Percentiles rank a stretch among this genome's conserved stretches.
Conservation (phyloP, 2,113 vertebrate species). For the Thunnus maccoyii region DNA sequence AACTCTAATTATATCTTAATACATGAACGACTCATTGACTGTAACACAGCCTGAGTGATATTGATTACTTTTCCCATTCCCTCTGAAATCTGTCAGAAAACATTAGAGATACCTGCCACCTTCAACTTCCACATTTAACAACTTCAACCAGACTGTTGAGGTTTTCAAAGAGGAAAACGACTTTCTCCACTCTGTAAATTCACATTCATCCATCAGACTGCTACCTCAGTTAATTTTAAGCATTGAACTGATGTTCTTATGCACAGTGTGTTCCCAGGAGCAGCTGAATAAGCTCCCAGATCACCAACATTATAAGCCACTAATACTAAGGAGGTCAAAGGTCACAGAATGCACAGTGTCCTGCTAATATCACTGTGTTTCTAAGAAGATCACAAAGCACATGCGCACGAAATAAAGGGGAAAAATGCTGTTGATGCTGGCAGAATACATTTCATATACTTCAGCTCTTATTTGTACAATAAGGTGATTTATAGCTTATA, state of each 20-base stretch:
- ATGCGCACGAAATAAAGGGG: too few relatives aligned
- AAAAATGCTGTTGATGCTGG: too few relatives aligned
- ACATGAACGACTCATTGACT: background rate
- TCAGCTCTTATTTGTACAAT: too few relatives aligned
- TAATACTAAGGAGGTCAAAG: constrained; percentile 48
- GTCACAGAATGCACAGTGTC: constrained; percentile 8
- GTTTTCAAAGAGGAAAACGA: background rate
- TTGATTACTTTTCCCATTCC: too few relatives aligned
- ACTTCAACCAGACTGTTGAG: too few relatives aligned
- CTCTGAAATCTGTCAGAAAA: too few relatives aligned
- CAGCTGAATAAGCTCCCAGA: constrained; percentile 44
- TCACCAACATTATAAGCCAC: constrained; percentile 32
- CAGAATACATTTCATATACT: too few relatives aligned
- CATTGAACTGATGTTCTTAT: constrained; percentile 20
- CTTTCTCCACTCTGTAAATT: background rate
- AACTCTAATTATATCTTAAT: too few relatives aligned
- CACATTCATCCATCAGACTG: background rate
- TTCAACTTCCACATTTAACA: too few relatives aligned
- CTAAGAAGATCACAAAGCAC: background rate
- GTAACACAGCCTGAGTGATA: background rate
- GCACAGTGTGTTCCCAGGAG: background rate
- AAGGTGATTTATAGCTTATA: too few relatives aligned
- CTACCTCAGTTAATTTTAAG: background rate
- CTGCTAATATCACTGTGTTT: background rate
- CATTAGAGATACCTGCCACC: too few relatives aligned